phyloP scores from a whole-genome alignment of 2,797 vertebrate genomes.

The Micrastur ruficollis region DNA sequence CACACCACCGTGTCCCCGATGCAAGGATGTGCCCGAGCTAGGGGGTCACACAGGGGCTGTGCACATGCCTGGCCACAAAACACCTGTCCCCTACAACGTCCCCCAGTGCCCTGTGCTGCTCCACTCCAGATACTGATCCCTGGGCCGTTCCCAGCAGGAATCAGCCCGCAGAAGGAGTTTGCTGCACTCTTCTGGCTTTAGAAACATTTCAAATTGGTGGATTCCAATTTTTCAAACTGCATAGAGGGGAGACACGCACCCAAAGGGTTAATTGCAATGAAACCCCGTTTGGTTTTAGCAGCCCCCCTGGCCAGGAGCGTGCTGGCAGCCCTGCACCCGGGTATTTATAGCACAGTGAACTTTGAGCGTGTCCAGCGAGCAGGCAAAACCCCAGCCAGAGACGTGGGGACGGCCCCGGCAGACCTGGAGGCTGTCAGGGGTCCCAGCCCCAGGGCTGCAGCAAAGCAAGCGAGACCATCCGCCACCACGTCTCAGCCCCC shows the following conservation, averaged over 20 bases:
- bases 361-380: conserved; percentile 35
- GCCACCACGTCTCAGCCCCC: rapidly evolving
- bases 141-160: neutral
- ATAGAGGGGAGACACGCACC: rapidly evolving
- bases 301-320: neutral
- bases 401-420: neutral
- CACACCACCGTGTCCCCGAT: rapidly evolving
- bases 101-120: rapidly evolving
- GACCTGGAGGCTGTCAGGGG: neutral
- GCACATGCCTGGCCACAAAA: neutral
- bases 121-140: rapidly evolving
- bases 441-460: neutral
- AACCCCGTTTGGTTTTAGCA: neutral
- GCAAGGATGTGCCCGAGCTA: neutral
- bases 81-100: neutral
- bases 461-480: neutral
- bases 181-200: conserved; percentile 44
- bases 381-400: neutral
- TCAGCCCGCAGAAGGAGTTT: neutral
- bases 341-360: conserved; percentile 64
- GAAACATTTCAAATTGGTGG: neutral
- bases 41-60: neutral
- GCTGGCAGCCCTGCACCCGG: neutral
- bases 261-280: conserved; percentile 33
- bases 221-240: neutral